Conservation (phyloP, 2,888 invertebrate species). For the Drosophila algonquin region DNA sequence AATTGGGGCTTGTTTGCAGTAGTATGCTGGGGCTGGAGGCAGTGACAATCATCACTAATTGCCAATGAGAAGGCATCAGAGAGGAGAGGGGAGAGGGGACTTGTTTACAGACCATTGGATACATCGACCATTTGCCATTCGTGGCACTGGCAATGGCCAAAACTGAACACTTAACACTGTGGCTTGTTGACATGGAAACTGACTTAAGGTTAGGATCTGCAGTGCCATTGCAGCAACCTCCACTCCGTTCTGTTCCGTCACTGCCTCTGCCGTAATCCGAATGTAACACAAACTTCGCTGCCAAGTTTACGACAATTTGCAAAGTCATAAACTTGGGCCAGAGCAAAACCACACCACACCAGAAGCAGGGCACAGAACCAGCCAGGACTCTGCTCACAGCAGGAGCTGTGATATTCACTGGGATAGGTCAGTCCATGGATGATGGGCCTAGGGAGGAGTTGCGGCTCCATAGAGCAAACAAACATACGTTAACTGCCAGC, state of each 20-base stretch:
- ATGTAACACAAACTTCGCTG: constrained; percentile 60
- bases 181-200: constrained; percentile 63
- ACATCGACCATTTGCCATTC: constrained; percentile 34
- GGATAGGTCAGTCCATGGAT: background rate
- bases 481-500: constrained; percentile 33
- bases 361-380: constrained; percentile 5
- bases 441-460: constrained; percentile 21
- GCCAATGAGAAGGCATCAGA: constrained; percentile 47
- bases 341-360: constrained; percentile 22
- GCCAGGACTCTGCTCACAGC: background rate
- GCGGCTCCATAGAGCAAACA: constrained; percentile 38
- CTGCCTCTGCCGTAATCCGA: constrained; percentile 43
- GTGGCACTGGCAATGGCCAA: constrained; percentile 25
- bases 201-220: constrained; percentile 54
- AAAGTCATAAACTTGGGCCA: constrained; percentile 57
- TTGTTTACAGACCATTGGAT: constrained; percentile 61
- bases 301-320: constrained; percentile 52
- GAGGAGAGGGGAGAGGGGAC: constrained; percentile 20
- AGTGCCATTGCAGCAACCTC: background rate
- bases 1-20: constrained; percentile 28
- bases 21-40: constrained; percentile 4
- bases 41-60: constrained; percentile 62
- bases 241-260: background rate
- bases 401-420: background rate
- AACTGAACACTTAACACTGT: constrained; percentile 40